These are phyloP conservation scores for Notarius lentiginosus DNA, from an alignment of 2,113 vertebrate genomes.

Conservation along the genomic window DNA sequence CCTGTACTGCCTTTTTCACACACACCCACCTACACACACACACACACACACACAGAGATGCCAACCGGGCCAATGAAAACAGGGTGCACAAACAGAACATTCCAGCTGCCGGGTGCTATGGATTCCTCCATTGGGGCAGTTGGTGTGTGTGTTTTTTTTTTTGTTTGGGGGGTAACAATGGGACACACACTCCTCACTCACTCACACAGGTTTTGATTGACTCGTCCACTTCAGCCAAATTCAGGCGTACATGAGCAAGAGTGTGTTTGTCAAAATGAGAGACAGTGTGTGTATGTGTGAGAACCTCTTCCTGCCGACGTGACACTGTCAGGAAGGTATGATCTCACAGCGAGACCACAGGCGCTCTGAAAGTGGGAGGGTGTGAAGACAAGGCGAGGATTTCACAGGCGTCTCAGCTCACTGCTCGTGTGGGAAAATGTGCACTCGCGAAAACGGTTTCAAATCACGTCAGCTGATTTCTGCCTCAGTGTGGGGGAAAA, in stretches of 20 bases:
- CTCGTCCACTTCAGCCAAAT: neutral
- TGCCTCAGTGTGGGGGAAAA: neutral
- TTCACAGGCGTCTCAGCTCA: neutral
- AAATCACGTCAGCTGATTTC: slow-evolving; percentile 23
- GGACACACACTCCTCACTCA: slow-evolving; percentile 28
- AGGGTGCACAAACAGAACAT: slow-evolving; percentile 67
- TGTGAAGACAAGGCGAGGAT: slow-evolving; percentile 30
- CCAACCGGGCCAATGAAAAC: slow-evolving; percentile 61
- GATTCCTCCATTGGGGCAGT: slow-evolving; percentile 75
- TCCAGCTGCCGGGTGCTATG: slow-evolving; percentile 77
- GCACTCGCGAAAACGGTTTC: neutral
- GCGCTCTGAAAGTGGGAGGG: slow-evolving; percentile 20
- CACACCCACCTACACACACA: slow-evolving; percentile 32
- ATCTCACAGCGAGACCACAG: slow-evolving; percentile 32
- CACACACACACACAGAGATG: slow-evolving; percentile 53
- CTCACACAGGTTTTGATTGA: neutral
- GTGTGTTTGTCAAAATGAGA: slow-evolving; percentile 4
- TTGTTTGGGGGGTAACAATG: neutral
- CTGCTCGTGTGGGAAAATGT: slow-evolving; percentile 24
- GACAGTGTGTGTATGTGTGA: neutral
- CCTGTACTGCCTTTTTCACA: slow-evolving; percentile 57
- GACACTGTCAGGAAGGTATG: slow-evolving; percentile 31
- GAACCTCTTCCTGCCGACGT: slow-evolving; percentile 30
- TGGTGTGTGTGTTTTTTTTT: slow-evolving; percentile 51
- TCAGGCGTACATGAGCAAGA: slow-evolving; percentile 1